A percentile compares a stretch with the other conserved stretches of the same genome.
These are phyloP conservation scores for Candidula unifasciata DNA, from an alignment of 2,888 invertebrate species.

Conservation along the genomic window DNA sequence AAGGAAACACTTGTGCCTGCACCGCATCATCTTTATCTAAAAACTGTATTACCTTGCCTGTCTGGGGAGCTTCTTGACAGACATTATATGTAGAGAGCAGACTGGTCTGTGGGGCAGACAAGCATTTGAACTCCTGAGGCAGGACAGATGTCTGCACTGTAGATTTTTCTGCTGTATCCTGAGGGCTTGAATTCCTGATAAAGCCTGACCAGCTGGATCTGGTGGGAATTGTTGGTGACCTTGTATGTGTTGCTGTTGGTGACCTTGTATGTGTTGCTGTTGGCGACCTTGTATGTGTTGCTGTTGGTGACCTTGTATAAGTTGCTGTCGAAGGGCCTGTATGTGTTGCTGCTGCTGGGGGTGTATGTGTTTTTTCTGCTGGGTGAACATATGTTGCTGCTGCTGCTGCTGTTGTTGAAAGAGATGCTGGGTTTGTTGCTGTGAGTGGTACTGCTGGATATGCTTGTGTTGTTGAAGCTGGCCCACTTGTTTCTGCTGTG, in stretches of 20 bases:
- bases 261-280: conserved; percentile 29
- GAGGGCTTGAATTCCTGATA: conserved; percentile 45
- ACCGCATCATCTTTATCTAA: background rate
- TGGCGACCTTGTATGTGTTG: conserved; percentile 34
- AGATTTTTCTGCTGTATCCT: conserved; percentile 45
- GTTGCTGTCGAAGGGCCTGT: conserved; percentile 50
- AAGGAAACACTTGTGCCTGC: background rate
- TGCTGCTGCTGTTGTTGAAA: conserved; percentile 35
- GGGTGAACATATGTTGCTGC: conserved; percentile 58
- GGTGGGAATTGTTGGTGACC: conserved; percentile 39
- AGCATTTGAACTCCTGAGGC: conserved; percentile 28
- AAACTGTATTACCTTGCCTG: background rate
- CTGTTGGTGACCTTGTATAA: conserved; percentile 60
- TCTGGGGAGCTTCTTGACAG: background rate
- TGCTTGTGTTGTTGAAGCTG: conserved; percentile 63
- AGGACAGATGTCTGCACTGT: conserved; percentile 23
- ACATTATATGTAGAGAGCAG: conserved; percentile 22
- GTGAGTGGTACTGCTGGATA: conserved; percentile 48
- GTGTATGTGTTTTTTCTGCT: conserved; percentile 54
- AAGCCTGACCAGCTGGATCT: conserved; percentile 21
- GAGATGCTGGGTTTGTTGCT: conserved; percentile 54
- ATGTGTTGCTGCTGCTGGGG: conserved; percentile 61
- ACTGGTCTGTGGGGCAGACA: conserved; percentile 21
- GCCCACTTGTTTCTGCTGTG: conserved; percentile 55
- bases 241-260: conserved; percentile 34